Conservation (phyloP, 2,888 invertebrate genomes). For the Zootermopsis nevadensis region DNA sequence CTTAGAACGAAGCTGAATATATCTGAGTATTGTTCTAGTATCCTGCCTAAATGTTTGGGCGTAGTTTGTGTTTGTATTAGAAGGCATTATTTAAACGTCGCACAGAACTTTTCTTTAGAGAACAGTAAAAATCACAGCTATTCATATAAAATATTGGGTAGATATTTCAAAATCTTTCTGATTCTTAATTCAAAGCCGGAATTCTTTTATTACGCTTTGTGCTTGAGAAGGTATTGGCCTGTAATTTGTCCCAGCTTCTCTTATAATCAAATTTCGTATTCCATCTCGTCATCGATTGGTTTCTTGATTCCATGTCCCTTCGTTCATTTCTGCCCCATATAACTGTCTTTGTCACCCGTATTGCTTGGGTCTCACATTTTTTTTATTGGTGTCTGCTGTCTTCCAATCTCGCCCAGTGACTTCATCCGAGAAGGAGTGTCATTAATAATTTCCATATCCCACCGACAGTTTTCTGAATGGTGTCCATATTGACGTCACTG, state of each 20-base stretch:
- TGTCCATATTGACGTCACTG: not conserved
- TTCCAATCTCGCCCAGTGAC: not conserved
- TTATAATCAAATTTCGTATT: conserved; percentile 13
- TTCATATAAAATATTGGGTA: not conserved
- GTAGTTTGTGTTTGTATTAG: too few species aligned
- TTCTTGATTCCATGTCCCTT: not conserved
- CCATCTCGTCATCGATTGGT: conserved; percentile 3
- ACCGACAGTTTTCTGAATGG: not conserved
- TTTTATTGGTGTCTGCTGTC: too few species aligned
- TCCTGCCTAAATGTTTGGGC: too few species aligned
- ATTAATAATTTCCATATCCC: not conserved
- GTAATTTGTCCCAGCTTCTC: not conserved
- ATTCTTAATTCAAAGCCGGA: conserved; percentile 9
- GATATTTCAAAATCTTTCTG: not conserved
- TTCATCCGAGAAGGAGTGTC: not conserved
- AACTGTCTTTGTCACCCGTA: too few species aligned
- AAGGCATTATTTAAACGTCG: too few species aligned
- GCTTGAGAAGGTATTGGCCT: not conserved
- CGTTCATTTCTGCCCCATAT: too few species aligned
- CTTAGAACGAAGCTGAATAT: too few species aligned
- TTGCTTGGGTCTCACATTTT: too few species aligned
- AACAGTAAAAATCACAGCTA: not conserved
- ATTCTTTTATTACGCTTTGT: not conserved
- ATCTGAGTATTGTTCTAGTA: too few species aligned
- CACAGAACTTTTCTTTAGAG: too few species aligned